Evolutionary conservation across 2,888 invertebrate genomes (phyloP).

Genomic region (Poecilus cupreus): DNA sequence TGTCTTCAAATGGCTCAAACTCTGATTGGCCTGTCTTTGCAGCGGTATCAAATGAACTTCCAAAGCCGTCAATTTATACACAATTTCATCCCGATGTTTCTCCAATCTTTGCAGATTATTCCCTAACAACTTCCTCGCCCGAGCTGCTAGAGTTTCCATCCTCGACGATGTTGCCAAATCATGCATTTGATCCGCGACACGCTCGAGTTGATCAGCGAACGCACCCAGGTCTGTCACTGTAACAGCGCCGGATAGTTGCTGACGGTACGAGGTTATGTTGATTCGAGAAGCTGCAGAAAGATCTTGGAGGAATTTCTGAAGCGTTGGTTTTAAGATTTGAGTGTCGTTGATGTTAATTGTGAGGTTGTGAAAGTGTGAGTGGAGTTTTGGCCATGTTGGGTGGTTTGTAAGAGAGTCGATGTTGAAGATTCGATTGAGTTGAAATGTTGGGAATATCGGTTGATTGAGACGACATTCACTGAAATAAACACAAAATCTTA

Average conservation of each 20-base stretch:
- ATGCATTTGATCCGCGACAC: conserved; percentile 80
- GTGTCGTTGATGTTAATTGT: conserved; percentile 76
- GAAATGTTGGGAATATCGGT: conserved; percentile 84
- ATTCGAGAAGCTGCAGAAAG: conserved; percentile 77
- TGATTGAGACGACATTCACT: conserved; percentile 84
- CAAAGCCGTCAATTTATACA: conserved; percentile 84
- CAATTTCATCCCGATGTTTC: conserved; percentile 81
- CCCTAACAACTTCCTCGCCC: conserved; percentile 79
- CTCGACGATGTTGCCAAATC: conserved; percentile 83
- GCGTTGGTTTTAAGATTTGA: conserved; percentile 76
- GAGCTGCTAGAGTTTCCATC: conserved; percentile 81
- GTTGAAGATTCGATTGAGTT: conserved; percentile 81
- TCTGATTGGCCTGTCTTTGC: conserved; percentile 82
- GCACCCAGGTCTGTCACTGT: conserved; percentile 79
- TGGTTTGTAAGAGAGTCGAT: conserved; percentile 81
- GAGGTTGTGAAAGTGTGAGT: conserved; percentile 75
- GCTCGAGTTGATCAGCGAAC: conserved; percentile 80
- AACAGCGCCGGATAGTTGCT: conserved; percentile 78
- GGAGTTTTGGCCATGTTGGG: conserved; percentile 79
- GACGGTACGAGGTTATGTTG: conserved; percentile 75
- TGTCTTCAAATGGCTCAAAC: conserved; percentile 83
- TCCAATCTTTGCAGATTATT: conserved; percentile 82
- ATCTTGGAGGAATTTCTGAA: conserved; percentile 77
- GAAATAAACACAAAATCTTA: conserved; percentile 63
- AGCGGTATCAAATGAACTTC: conserved; percentile 84